Percentiles rank a stretch among this genome's conserved stretches.
These are phyloP conservation scores for Epizoanthus scotinus DNA, from an alignment of 92 coral and sea anemone species.

Conservation along the genomic window DNA sequence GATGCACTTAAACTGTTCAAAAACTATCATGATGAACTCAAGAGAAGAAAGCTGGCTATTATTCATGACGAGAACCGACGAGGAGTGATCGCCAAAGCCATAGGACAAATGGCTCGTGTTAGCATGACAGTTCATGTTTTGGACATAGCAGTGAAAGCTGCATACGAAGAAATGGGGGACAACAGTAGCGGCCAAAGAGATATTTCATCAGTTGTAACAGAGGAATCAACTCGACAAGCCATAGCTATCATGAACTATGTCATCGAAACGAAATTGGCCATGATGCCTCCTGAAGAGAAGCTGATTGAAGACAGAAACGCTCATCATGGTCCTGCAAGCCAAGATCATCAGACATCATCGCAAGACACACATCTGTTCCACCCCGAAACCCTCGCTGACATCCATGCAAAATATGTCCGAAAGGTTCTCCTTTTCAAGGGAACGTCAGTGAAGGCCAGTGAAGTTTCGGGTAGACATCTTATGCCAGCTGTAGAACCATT, in stretches of 20 bases:
- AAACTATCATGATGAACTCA: constrained; percentile 52
- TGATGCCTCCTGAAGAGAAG: constrained; percentile 14
- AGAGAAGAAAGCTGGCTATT: constrained; percentile 43
- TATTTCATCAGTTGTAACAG: background rate
- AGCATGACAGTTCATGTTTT: constrained; percentile 50
- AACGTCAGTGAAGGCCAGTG: constrained; percentile 41
- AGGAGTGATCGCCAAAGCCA: constrained; percentile 47
- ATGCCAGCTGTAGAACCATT: constrained; percentile 44
- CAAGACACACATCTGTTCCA: constrained; percentile 7
- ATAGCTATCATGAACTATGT: constrained; percentile 16
- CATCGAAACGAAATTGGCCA: constrained; percentile 18
- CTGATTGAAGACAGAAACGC: background rate
- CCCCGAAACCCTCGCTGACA: constrained; percentile 44
- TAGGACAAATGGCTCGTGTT: constrained; percentile 53
- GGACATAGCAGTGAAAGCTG: constrained; percentile 35
- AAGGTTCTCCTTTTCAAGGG: constrained; percentile 41
- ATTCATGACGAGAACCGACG: constrained; percentile 45
- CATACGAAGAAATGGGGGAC: constrained; percentile 17
- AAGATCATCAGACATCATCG: background rate
- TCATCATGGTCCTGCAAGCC: background rate
- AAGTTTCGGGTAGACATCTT: constrained; percentile 51
- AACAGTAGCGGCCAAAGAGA: background rate
- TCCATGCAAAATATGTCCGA: constrained; percentile 37
- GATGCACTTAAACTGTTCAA: constrained; percentile 36
- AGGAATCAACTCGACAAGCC: constrained; percentile 6